phyloP scores from a whole-genome alignment of 2,888 invertebrate genomes.

The Trachelus iudaicus region DNA sequence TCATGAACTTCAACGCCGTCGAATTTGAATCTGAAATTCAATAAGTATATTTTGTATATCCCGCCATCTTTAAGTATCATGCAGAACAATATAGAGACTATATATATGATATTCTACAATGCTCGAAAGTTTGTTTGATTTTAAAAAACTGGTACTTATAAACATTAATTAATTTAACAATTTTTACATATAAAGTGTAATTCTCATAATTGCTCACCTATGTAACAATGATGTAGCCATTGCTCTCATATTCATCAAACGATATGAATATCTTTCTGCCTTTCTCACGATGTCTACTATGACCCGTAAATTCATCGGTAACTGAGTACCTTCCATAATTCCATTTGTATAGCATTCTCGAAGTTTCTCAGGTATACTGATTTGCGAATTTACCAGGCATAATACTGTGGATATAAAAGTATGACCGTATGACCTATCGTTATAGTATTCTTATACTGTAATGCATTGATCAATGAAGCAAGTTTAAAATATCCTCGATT shows the following conservation, averaged over 20 bases:
- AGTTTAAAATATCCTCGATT: not conserved
- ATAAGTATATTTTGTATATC: not conserved
- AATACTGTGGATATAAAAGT: slow-evolving; percentile 22
- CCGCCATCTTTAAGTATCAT: not conserved
- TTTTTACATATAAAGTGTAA: not conserved
- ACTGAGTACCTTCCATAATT: slow-evolving; percentile 61
- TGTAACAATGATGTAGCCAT: slow-evolving; percentile 71
- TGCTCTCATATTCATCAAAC: slow-evolving; percentile 69
- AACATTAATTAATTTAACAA: not conserved
- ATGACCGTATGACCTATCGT: not conserved
- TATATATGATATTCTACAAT: not conserved
- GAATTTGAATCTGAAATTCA: slow-evolving; percentile 44
- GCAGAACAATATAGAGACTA: not conserved
- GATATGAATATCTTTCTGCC: slow-evolving; percentile 69
- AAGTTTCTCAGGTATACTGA: slow-evolving; percentile 70
- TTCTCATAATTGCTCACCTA: slow-evolving; percentile 62
- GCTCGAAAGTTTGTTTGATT: not conserved
- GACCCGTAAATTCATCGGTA: slow-evolving; percentile 71
- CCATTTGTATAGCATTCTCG: slow-evolving; percentile 71
- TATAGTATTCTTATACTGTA: not conserved
- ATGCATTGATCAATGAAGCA: not conserved
- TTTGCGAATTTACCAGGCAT: slow-evolving; percentile 30
- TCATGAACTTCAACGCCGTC: slow-evolving; percentile 47
- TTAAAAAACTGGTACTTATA: not conserved
- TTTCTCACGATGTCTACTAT: slow-evolving; percentile 73